phyloP scores from a whole-genome alignment of 2,888 invertebrate genomes.

The Limenitis camilla region DNA sequence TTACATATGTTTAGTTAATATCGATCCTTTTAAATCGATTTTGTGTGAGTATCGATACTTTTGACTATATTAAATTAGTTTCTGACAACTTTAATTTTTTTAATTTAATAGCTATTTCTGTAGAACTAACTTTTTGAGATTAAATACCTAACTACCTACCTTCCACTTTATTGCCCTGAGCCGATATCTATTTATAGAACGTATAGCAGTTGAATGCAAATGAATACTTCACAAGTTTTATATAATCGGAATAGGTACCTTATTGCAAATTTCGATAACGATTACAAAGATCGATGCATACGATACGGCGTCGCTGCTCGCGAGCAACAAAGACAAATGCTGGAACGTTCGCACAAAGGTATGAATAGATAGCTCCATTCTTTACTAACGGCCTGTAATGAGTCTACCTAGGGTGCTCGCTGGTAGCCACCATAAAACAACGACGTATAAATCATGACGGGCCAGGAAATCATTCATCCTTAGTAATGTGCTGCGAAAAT shows the following conservation, averaged over 20 bases:
- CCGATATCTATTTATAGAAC: constrained; percentile 8
- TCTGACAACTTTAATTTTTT: too few relatives aligned
- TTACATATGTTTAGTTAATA: too few relatives aligned
- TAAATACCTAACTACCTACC: too few relatives aligned
- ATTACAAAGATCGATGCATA: constrained; percentile 20
- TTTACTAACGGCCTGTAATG: constrained; percentile 52
- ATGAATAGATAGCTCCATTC: constrained; percentile 48
- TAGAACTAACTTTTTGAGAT: too few relatives aligned
- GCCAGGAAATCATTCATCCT: constrained; percentile 73
- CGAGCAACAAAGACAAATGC: constrained; percentile 61
- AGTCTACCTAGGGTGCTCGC: constrained; percentile 47
- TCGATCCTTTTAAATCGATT: too few relatives aligned
- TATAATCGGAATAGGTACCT: neutral
- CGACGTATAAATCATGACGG: constrained; percentile 63
- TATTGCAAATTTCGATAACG: constrained; percentile 11
- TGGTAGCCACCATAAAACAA: constrained; percentile 28
- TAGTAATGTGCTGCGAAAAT: constrained; percentile 72
- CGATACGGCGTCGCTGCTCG: constrained; percentile 34
- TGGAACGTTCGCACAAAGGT: constrained; percentile 55
- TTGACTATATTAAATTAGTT: too few relatives aligned
- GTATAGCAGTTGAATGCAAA: constrained; percentile 2
- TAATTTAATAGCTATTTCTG: too few relatives aligned
- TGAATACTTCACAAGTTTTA: neutral
- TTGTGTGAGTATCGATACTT: too few relatives aligned
- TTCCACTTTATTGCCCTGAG: too few relatives aligned